Conservation (phyloP, 2,113 vertebrate genomes). For the Synodontis membranacea region DNA sequence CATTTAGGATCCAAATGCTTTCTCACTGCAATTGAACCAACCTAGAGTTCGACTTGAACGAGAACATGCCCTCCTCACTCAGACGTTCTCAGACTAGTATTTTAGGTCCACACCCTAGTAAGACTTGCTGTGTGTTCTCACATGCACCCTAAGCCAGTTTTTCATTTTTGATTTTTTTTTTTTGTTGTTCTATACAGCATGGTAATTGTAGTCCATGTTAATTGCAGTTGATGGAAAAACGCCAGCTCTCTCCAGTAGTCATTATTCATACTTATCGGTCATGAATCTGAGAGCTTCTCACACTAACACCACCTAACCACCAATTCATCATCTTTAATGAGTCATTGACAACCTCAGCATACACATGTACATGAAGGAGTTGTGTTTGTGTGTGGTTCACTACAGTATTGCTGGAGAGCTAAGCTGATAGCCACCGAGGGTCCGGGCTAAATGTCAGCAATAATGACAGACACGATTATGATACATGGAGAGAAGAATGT, state of each 20-base stretch:
- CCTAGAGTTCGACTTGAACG: not conserved
- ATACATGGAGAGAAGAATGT: slow-evolving; percentile 66
- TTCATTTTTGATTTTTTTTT: not conserved
- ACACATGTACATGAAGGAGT: not conserved
- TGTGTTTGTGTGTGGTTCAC: slow-evolving; percentile 59
- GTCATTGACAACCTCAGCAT: slow-evolving; percentile 57
- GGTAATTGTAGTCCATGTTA: not conserved
- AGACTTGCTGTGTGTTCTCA: not conserved
- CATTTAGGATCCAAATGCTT: too few relatives aligned
- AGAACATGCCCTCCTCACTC: not conserved
- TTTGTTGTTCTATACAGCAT: not conserved
- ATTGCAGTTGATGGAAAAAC: slow-evolving; percentile 27
- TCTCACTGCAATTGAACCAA: not conserved
- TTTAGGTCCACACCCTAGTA: not conserved
- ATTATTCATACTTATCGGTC: slow-evolving; percentile 71
- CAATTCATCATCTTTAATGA: slow-evolving; percentile 76
- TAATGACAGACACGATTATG: slow-evolving; percentile 61
- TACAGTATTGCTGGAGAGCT: slow-evolving; percentile 55
- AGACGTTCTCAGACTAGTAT: not conserved
- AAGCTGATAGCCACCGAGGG: slow-evolving; percentile 40
- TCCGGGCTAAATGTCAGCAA: slow-evolving; percentile 60
- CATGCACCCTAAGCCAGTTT: too few relatives aligned
- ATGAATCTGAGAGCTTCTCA: slow-evolving; percentile 70
- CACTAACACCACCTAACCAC: slow-evolving; percentile 60
- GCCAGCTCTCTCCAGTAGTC: slow-evolving; percentile 51